These are phyloP conservation scores for Platycheirus albimanus DNA, from an alignment of 2,888 invertebrate species.

Conservation along the genomic window DNA sequence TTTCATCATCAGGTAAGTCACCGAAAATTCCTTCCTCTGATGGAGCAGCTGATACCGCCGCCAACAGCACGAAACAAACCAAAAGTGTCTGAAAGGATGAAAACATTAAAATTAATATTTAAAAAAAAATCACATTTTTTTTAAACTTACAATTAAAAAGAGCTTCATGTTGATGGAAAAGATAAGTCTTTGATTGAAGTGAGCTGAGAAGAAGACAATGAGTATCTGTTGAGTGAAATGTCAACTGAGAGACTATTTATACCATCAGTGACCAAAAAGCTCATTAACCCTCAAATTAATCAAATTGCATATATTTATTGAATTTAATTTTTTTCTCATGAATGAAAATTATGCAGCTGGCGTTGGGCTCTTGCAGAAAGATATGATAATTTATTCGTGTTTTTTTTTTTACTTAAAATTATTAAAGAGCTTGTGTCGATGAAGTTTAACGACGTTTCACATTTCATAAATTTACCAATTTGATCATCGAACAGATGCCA, in stretches of 20 bases:
- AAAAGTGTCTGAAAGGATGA: conserved; percentile 11
- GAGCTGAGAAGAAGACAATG: conserved; percentile 2
- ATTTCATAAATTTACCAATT: too few species aligned
- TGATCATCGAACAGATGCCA: too few species aligned
- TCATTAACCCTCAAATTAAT: conserved; percentile 25
- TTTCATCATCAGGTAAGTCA: conserved; percentile 11
- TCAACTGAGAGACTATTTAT: conserved; percentile 10
- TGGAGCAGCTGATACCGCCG: background rate
- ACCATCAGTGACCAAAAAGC: background rate
- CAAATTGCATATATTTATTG: background rate
- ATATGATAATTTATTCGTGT: too few species aligned
- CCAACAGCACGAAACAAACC: background rate
- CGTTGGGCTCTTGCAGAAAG: too few species aligned
- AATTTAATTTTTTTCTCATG: background rate
- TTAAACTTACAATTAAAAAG: conserved; percentile 14
- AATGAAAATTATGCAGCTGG: too few species aligned
- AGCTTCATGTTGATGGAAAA: conserved; percentile 5
- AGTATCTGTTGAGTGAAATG: conserved; percentile 8
- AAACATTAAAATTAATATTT: background rate
- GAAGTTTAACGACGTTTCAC: too few species aligned
- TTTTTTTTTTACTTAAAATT: too few species aligned
- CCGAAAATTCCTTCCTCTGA: conserved; percentile 17
- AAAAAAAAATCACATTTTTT: background rate
- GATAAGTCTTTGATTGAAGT: background rate
- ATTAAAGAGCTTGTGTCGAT: too few species aligned